Conservation (phyloP, 2,113 vertebrate species). For the Rhodinocichla rosea region DNA sequence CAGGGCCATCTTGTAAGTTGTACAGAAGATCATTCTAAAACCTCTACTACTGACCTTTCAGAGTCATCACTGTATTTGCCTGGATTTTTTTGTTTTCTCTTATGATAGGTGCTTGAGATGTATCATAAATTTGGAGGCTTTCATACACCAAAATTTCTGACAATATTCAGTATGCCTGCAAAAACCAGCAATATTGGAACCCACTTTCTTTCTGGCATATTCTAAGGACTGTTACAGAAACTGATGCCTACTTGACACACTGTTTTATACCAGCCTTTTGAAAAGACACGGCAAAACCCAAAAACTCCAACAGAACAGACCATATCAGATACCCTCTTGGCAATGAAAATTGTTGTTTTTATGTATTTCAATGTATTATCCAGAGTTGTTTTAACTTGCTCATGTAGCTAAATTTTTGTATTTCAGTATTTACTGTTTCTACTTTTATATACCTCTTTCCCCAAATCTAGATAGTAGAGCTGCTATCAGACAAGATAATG, state of each 20-base stretch:
- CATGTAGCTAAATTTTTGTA: not conserved
- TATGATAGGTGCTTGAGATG: not conserved
- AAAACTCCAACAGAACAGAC: not conserved
- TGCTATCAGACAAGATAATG: not conserved
- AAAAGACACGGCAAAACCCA: not conserved
- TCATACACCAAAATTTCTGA: not conserved
- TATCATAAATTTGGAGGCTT: not conserved
- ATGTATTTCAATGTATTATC: not conserved
- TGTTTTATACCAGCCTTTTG: not conserved
- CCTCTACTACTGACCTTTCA: not conserved
- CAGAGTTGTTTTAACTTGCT: not conserved
- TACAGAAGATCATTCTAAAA: not conserved
- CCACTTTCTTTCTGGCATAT: not conserved
- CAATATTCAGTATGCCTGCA: not conserved
- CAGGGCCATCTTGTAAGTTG: not conserved
- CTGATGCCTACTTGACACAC: not conserved
- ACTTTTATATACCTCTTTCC: not conserved
- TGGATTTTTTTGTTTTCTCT: not conserved
- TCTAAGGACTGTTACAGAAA: not conserved
- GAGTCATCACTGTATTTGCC: not conserved
- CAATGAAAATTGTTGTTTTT: not conserved
- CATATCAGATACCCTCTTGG: rapidly evolving
- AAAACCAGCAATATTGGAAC: not conserved
- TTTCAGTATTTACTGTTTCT: not conserved
- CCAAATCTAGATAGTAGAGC: not conserved